phyloP scores from a whole-genome alignment of 2,113 vertebrate genomes.

The Zootoca vivipara region DNA sequence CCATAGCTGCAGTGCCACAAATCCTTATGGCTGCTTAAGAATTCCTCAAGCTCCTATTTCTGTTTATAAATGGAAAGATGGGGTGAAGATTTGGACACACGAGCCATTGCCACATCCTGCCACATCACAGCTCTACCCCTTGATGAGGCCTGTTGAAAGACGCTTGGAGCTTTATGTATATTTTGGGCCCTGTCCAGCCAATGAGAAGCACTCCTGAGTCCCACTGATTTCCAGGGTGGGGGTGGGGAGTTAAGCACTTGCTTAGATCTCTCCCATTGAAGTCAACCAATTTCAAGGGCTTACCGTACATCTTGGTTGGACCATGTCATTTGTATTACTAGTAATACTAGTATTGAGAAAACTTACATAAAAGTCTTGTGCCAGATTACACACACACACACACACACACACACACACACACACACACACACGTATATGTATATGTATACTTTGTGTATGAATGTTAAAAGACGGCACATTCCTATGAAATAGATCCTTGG shows the following conservation, averaged over 20 bases:
- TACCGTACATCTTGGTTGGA: neutral
- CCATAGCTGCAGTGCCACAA: neutral
- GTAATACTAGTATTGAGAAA: neutral
- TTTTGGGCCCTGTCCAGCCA: neutral
- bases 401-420: neutral
- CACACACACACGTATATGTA: neutral
- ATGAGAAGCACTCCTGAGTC: neutral
- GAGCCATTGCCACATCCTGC: neutral
- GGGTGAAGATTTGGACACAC: neutral
- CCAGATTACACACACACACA: slow-evolving; percentile 17
- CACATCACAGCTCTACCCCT: neutral
- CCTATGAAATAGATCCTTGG: slow-evolving; percentile 57
- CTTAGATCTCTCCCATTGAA: neutral
- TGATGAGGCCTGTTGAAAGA: slow-evolving; percentile 9
- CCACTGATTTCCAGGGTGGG: neutral
- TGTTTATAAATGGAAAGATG: neutral
- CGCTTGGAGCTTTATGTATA: neutral
- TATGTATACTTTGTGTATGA: slow-evolving; percentile 38
- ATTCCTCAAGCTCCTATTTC: neutral
- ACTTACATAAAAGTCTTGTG: slow-evolving; percentile 7
- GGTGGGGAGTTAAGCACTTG: too few relatives aligned
- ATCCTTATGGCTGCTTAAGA: neutral
- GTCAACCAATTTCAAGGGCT: neutral
- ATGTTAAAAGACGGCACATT: slow-evolving; percentile 55
- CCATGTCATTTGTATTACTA: neutral